phyloP scores from a whole-genome alignment of 2,888 invertebrate genomes.

The Nephrotoma flavescens region DNA sequence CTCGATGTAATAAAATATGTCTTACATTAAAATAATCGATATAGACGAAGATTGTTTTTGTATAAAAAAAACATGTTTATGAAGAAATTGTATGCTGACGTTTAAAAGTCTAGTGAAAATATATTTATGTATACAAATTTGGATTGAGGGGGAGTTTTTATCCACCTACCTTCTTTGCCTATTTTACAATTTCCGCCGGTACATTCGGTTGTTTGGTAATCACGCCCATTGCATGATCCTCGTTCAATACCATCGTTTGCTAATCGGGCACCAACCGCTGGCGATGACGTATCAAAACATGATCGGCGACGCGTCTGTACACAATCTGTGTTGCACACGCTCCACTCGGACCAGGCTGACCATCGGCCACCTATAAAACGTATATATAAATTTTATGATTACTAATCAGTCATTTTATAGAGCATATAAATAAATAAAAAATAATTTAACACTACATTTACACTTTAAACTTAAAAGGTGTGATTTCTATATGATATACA shows the following conservation, averaged over 20 bases:
- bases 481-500: neutral
- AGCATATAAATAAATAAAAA: neutral
- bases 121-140: neutral
- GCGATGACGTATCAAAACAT: conserved; percentile 37
- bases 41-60: neutral
- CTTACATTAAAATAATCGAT: neutral
- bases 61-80: neutral
- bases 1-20: neutral
- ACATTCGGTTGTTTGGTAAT: conserved; percentile 38
- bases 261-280: neutral
- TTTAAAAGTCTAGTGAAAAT: neutral
- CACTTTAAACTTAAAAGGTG: neutral
- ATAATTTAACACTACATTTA: no score
- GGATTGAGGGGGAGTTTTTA: neutral
- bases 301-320: conserved; percentile 67
- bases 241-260: conserved; percentile 12
- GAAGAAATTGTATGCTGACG: neutral
- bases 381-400: neutral
- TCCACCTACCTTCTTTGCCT: neutral
- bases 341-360: conserved; percentile 90
- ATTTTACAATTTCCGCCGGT: conserved; percentile 35
- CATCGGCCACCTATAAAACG: conserved; percentile 41
- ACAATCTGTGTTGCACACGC: conserved; percentile 80
- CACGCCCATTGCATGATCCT: conserved; percentile 33
- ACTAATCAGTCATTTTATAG: neutral